Base-by-base conservation (phyloP, 2,797 vertebrate species). In the Mionectes olivaceus region DNA sequence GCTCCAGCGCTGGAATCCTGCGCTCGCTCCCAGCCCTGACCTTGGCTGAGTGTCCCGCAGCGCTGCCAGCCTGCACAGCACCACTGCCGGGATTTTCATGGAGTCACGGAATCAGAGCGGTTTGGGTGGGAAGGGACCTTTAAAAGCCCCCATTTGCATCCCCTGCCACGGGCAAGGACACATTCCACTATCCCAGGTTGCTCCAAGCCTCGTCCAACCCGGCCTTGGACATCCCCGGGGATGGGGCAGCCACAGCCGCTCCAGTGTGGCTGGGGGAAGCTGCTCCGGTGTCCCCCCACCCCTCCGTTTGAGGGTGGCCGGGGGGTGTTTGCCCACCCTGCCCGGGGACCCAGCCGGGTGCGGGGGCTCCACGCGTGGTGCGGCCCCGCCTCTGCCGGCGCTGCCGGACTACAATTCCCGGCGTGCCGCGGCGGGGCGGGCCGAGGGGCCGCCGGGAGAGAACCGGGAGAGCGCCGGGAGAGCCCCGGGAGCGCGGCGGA, bases 401-500 rank as follows among this genome's bases (percentile, higher is more conserved):
- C 89, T 53, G 52, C 90, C 76, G 93, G 71, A 93, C 94, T 93
- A 91, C 94, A 89, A 49, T 53, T 95, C 94, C 94, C 94, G 81
- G 33, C 65, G 91, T 88, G 67, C 93, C 67, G 80, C 77, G 80
- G 73, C 30, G 82, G 89, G 81, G 49, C 70, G 84, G 59, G 76
- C 61, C 67, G 74, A 6, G 53, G 53, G 71, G 83, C 71, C n/a
- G 63, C 83, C 53, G 57, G 39, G 39, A 61, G 67, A 47, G 56
- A 56, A 39, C 39, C 67, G 67, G 39, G 39, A 71, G 67, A 28
- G 56, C n/a, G 63, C 83, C 53, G 57, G 79, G 39, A 61, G 67
- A 47, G 56, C 67, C n/a, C 39, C 67, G 67, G 39, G 39, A 71
- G 67, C n/a, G 56, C 67, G 39, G 56, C 67, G 67, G 39, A 82